These are phyloP conservation scores for Cottus gobio DNA, from an alignment of 2,113 vertebrate species.

Conservation along the genomic window DNA sequence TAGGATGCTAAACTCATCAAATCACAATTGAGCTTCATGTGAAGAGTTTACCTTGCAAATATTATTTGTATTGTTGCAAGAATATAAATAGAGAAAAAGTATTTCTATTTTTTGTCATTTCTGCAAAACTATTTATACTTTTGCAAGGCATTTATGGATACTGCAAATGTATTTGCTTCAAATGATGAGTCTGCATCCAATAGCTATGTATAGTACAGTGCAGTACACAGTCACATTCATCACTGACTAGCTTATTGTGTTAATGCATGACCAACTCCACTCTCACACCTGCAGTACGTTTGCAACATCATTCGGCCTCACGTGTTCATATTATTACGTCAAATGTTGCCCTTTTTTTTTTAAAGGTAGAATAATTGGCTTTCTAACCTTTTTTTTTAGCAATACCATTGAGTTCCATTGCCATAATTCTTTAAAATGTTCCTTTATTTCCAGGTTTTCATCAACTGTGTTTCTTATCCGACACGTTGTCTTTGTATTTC, in stretches of 20 bases:
- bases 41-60: slow-evolving; percentile 14
- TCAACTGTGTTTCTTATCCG: neutral
- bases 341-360: neutral
- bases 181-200: slow-evolving; percentile 32
- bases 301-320: neutral
- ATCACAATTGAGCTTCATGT: neutral
- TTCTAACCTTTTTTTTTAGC: neutral
- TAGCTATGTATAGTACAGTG: slow-evolving; percentile 39
- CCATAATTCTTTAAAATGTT: neutral
- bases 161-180: slow-evolving; percentile 23
- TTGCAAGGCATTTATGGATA: slow-evolving; percentile 24
- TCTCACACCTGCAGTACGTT: slow-evolving; percentile 58
- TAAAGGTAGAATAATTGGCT: neutral
- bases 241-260: slow-evolving; percentile 42
- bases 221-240: slow-evolving; percentile 48
- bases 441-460: neutral
- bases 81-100: slow-evolving; percentile 2
- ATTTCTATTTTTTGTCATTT: slow-evolving; percentile 36
- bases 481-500: slow-evolving; percentile 7
- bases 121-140: slow-evolving; percentile 56
- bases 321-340: neutral
- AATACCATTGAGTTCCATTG: neutral
- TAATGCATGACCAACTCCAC: neutral
- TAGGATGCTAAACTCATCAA: neutral
- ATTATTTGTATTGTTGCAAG: slow-evolving; percentile 8